A percentile compares a stretch with the other conserved stretches of the same genome.
These are phyloP conservation scores for Pissodes strobi DNA, from an alignment of 1,140 invertebrate species.

Conservation along the genomic window DNA sequence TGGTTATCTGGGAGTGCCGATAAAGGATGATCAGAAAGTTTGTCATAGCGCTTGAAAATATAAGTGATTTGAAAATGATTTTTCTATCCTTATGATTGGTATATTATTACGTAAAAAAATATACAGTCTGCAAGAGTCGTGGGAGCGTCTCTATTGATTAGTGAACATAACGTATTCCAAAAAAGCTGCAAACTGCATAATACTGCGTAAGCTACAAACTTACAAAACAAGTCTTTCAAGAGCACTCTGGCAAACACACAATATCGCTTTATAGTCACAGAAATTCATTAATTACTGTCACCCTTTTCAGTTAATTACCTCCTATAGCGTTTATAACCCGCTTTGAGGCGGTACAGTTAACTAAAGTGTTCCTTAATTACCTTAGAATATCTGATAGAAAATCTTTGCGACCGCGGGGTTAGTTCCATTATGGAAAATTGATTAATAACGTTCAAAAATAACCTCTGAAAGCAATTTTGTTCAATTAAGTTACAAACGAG, in stretches of 20 bases:
- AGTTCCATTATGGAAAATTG: constrained; percentile 28
- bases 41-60: too few species aligned
- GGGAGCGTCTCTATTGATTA: too few species aligned
- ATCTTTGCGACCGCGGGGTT: constrained; percentile 12
- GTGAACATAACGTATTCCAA: not conserved
- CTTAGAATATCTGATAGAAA: constrained; percentile 27
- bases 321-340: constrained; percentile 34
- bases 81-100: too few species aligned
- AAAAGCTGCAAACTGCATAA: constrained; percentile 16
- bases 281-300: constrained; percentile 37
- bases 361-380: constrained; percentile 36
- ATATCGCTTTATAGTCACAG: constrained; percentile 34
- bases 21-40: too few species aligned
- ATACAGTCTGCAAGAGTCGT: too few species aligned
- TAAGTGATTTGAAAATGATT: too few species aligned
- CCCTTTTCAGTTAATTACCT: constrained; percentile 35
- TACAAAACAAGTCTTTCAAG: constrained; percentile 1
- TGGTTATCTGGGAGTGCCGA: too few species aligned
- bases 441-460: constrained; percentile 19
- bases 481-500: constrained; percentile 17
- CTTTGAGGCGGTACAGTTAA: constrained; percentile 28
- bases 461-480: constrained; percentile 27
- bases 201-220: constrained; percentile 19
- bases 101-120: too few species aligned
- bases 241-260: constrained; percentile 27